Evolutionary conservation across 2,113 vertebrate species (phyloP).

Genomic region (Mohoua ochrocephala): DNA sequence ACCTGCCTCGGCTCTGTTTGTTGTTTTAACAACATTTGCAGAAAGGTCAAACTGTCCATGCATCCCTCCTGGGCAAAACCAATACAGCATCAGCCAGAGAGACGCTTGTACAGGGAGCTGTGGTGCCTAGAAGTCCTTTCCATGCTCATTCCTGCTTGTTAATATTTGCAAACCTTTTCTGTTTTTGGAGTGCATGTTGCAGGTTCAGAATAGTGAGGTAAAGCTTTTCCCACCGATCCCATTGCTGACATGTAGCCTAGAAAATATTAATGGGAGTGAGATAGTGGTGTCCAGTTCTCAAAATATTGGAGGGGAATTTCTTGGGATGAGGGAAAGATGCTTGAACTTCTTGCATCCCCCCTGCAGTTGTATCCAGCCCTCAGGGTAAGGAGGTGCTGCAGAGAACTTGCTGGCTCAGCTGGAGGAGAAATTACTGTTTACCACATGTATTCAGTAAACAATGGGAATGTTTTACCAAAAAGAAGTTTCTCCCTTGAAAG

Average conservation of each 20-base stretch:
- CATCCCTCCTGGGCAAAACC: background rate
- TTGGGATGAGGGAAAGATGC: background rate
- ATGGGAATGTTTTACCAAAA: background rate
- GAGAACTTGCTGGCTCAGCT: background rate
- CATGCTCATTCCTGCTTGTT: background rate
- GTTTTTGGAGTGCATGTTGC: background rate
- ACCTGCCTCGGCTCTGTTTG: background rate
- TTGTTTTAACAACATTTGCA: background rate
- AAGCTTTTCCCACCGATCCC: background rate
- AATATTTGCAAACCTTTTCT: background rate
- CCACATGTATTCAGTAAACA: background rate
- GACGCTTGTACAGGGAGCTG: background rate
- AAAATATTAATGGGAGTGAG: background rate
- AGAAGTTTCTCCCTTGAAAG: background rate
- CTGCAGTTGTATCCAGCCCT: background rate
- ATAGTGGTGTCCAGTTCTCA: background rate
- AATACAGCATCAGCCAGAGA: background rate
- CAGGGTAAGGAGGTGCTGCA: background rate
- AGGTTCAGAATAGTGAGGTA: background rate
- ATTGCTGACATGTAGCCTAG: background rate
- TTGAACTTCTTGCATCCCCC: background rate
- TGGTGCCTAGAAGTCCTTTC: background rate
- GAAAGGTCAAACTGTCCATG: constrained; percentile 28
- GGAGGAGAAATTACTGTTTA: background rate
- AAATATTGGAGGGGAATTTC: background rate